Evolutionary conservation across 2,113 vertebrate genomes (phyloP).

Genomic region (Telmatochromis brichardi): DNA sequence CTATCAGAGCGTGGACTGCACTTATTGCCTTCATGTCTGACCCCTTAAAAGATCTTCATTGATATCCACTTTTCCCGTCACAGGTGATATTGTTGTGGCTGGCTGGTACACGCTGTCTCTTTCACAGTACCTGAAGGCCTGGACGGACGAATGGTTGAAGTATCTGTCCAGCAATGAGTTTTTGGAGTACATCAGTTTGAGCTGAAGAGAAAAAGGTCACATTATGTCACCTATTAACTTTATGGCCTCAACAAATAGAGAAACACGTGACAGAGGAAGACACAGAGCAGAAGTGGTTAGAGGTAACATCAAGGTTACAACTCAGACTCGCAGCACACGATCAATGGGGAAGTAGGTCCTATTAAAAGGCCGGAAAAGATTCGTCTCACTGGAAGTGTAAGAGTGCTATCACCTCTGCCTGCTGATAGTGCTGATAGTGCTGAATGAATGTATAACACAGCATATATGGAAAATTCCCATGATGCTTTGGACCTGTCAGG

Average conservation of each 20-base stretch:
- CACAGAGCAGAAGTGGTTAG: not conserved
- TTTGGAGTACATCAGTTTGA: conserved; percentile 56
- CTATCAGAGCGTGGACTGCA: accelerated
- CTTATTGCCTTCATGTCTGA: accelerated
- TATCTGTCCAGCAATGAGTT: conserved; percentile 32
- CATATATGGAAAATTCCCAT: not conserved
- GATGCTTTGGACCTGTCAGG: not conserved
- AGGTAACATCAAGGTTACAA: not conserved
- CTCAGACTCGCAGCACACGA: not conserved
- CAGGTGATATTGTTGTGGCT: accelerated
- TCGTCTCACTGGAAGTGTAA: not conserved
- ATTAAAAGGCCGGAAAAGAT: not conserved
- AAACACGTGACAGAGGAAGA: not conserved
- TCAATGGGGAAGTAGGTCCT: not conserved
- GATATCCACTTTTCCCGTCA: not conserved
- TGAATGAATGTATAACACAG: not conserved
- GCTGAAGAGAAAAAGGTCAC: conserved; percentile 49
- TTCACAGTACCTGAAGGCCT: conserved; percentile 70
- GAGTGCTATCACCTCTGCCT: not conserved
- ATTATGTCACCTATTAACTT: not conserved
- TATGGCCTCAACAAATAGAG: not conserved
- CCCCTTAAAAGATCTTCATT: not conserved
- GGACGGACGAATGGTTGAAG: conserved; percentile 47
- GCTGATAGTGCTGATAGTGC: not conserved
- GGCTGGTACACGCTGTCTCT: not conserved